phyloP scores from a whole-genome alignment of 1,140 invertebrate genomes.

The Andrena cerasifolii region DNA sequence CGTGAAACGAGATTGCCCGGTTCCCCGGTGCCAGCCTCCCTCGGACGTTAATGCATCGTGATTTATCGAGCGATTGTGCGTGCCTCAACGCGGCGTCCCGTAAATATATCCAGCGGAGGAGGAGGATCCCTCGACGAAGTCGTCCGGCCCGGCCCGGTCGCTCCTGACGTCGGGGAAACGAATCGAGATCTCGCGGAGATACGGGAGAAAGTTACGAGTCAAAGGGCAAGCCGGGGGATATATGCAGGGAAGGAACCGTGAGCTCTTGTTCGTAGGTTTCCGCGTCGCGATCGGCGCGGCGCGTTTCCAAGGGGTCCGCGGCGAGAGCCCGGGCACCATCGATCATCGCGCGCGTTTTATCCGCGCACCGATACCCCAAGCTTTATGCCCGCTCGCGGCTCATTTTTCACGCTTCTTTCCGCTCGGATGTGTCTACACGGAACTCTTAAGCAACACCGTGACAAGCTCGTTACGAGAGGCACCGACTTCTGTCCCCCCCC shows the following conservation, averaged over 20 bases:
- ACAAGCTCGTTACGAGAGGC: constrained; percentile 55
- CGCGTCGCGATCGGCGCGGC: constrained; percentile 17
- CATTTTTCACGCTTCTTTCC: constrained; percentile 68
- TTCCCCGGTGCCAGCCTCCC: background rate
- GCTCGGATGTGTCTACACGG: constrained; percentile 50
- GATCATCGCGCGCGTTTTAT: constrained; percentile 64
- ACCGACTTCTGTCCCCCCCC: constrained; percentile 21
- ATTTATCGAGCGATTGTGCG: constrained; percentile 40
- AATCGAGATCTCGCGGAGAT: constrained; percentile 38
- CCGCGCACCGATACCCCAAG: constrained; percentile 47
- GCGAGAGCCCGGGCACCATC: constrained; percentile 59
- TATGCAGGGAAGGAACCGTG: constrained; percentile 1
- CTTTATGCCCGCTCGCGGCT: constrained; percentile 37
- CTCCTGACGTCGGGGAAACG: background rate
- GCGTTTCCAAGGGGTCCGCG: constrained; percentile 55
- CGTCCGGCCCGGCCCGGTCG: background rate
- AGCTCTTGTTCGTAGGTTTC: constrained; percentile 38
- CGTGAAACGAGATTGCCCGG: background rate
- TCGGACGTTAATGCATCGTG: background rate
- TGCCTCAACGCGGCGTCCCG: background rate
- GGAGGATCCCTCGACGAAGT: background rate
- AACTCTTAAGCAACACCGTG: constrained; percentile 58
- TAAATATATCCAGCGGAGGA: constrained; percentile 7
- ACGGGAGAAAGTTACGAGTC: constrained; percentile 59
- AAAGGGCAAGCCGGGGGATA: constrained; percentile 44